Percentiles rank a stretch among this genome's conserved stretches.
phyloP scores from a whole-genome alignment of 2,888 invertebrate species.

The Quadriops clusia region DNA sequence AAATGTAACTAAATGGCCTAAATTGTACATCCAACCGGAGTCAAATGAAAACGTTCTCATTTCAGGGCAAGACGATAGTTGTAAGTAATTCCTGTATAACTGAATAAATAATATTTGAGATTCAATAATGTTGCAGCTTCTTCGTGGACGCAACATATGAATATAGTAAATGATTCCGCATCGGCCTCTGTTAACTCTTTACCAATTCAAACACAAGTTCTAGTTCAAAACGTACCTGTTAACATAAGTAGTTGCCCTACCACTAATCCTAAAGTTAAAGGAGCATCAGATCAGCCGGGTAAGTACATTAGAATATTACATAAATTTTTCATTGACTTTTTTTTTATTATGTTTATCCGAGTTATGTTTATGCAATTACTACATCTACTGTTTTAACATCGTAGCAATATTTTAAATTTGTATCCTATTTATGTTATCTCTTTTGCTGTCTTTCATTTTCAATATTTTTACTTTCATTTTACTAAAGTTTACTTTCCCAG shows the following conservation, averaged over 20 bases:
- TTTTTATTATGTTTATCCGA: too few species aligned
- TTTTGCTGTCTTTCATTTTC: too few species aligned
- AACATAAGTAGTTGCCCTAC: conserved; percentile 9
- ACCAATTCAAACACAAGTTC: conserved; percentile 12
- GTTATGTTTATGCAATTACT: too few species aligned
- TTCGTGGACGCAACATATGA: conserved; percentile 13
- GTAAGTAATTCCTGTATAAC: conserved; percentile 4
- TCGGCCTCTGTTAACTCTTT: conserved; percentile 11
- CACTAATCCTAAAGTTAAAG: conserved; percentile 40
- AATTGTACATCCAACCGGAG: conserved; percentile 30
- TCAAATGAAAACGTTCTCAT: conserved; percentile 18
- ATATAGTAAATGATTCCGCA: conserved; percentile 14
- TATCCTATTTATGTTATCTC: too few species aligned
- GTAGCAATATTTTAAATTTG: too few species aligned
- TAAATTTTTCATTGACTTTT: not conserved
- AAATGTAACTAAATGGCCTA: conserved; percentile 29
- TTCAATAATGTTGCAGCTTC: conserved; percentile 7
- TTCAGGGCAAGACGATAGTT: conserved; percentile 8
- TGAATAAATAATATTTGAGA: not conserved
- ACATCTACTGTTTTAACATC: too few species aligned
- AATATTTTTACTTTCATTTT: too few species aligned
- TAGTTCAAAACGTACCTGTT: conserved; percentile 15
- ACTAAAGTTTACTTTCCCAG: too few species aligned
- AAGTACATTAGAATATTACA: too few species aligned
- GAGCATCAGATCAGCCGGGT: conserved; percentile 48